phyloP scores from a whole-genome alignment of 1,140 invertebrate genomes.

The Drosophila parabipectinata region DNA sequence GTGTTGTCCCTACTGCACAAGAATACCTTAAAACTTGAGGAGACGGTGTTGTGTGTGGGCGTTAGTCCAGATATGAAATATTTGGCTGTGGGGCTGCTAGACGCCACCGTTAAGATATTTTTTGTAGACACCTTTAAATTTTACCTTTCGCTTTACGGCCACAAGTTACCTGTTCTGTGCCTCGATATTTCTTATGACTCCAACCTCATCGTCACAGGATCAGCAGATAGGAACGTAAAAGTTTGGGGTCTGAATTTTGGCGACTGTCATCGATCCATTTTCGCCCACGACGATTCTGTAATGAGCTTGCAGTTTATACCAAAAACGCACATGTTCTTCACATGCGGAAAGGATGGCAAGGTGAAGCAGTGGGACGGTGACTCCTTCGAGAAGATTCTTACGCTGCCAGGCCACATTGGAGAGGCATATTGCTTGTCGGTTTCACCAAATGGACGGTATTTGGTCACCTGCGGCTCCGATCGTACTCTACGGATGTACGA shows the following conservation, averaged over 20 bases:
- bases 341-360: slow-evolving; percentile 95
- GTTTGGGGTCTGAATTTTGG: slow-evolving; percentile 99
- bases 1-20: slow-evolving; percentile 92
- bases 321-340: slow-evolving; percentile 97
- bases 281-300: slow-evolving; percentile 97
- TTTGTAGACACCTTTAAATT: slow-evolving; percentile 98
- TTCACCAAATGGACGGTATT: slow-evolving; percentile 91
- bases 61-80: slow-evolving; percentile 94
- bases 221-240: slow-evolving; percentile 97
- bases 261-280: slow-evolving; percentile 95
- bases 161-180: slow-evolving; percentile 96
- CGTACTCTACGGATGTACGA: slow-evolving; percentile 94
- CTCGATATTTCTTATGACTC: slow-evolving; percentile 98
- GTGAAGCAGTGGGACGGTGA: slow-evolving; percentile 99
- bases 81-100: slow-evolving; percentile 94
- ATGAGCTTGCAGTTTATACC: slow-evolving; percentile 95
- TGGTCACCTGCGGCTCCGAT: slow-evolving; percentile 95
- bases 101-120: slow-evolving; percentile 98
- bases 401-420: slow-evolving; percentile 92
- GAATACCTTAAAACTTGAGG: slow-evolving; percentile 93
- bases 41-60: slow-evolving; percentile 92
- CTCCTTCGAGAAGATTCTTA: slow-evolving; percentile 95
- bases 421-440: slow-evolving; percentile 91
- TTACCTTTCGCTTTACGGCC: slow-evolving; percentile 97
- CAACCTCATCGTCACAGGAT: slow-evolving; percentile 95